Conservation (phyloP, 2,888 invertebrate genomes). For the Drosophila bunnanda region DNA sequence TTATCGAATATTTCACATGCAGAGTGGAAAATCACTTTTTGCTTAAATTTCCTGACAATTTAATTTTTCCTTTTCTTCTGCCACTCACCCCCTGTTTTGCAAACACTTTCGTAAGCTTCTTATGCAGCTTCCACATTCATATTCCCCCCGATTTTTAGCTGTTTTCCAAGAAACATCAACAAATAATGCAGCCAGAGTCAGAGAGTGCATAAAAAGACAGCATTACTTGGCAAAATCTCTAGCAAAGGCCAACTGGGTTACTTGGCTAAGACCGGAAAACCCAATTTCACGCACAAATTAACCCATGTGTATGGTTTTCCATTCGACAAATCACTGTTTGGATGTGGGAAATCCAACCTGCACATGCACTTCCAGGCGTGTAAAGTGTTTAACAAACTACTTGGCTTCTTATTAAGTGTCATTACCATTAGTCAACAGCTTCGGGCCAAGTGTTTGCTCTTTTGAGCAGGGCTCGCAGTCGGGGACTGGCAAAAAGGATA, state of each 20-base stretch:
- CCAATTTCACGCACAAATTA: constrained; percentile 63
- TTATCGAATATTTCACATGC: constrained; percentile 5
- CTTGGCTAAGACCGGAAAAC: constrained; percentile 37
- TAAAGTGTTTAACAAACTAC: constrained; percentile 56
- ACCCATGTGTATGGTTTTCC: background rate
- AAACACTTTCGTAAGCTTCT: constrained; percentile 22
- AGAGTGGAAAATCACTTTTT: constrained; percentile 9
- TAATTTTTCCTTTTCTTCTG: constrained; percentile 8
- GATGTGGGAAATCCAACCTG: background rate
- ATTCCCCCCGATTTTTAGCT: constrained; percentile 12
- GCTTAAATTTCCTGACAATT: constrained; percentile 14
- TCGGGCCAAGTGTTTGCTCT: constrained; percentile 27
- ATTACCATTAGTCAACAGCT: constrained; percentile 46
- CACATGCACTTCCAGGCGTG: background rate
- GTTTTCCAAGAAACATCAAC: constrained; percentile 5
- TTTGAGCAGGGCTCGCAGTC: background rate
- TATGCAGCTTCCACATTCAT: constrained; percentile 20
- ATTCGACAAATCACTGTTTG: background rate
- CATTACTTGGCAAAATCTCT: constrained; percentile 10
- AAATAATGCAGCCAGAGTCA: constrained; percentile 33
- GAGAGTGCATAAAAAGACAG: constrained; percentile 1
- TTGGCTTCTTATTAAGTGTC: constrained; percentile 68
- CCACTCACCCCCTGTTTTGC: constrained; percentile 3
- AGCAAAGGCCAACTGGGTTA: constrained; percentile 4
- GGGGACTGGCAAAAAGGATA: background rate